phyloP scores from a whole-genome alignment of 2,888 invertebrate genomes.

The Alentia gelatinosa region DNA sequence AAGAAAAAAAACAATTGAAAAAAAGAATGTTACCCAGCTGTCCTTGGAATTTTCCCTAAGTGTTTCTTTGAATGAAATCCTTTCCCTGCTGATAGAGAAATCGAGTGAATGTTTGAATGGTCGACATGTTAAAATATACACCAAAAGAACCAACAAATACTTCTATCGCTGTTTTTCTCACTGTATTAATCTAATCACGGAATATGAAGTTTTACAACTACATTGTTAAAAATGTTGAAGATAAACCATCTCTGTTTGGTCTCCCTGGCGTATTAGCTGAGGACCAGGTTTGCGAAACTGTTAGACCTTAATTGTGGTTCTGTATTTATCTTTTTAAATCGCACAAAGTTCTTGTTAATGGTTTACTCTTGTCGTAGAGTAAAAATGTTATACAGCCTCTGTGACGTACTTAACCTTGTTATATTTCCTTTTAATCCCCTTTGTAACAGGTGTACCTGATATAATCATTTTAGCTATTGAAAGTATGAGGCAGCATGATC shows the following conservation, averaged over 20 bases:
- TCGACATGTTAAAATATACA: too few species aligned
- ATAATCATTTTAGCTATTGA: not conserved
- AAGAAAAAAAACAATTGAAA: too few species aligned
- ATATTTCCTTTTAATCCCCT: not conserved
- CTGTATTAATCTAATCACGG: too few species aligned
- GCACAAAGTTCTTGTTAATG: not conserved
- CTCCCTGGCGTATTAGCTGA: too few species aligned
- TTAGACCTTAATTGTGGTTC: too few species aligned
- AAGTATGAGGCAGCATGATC: constrained; percentile 7
- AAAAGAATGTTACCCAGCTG: too few species aligned
- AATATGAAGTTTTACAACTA: not conserved
- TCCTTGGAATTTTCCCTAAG: too few species aligned
- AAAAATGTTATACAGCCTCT: not conserved
- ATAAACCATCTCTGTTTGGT: not conserved
- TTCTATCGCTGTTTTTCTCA: not conserved
- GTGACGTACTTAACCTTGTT: constrained; percentile 12
- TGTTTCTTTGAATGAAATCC: not conserved
- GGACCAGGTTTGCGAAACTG: too few species aligned
- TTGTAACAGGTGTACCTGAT: not conserved
- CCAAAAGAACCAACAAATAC: not conserved
- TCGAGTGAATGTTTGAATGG: not conserved
- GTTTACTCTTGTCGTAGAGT: not conserved
- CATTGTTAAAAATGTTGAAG: not conserved
- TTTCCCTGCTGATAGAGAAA: not conserved
- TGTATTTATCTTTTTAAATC: not conserved